Conservation (phyloP, 2,797 vertebrate genomes). For the Hypotaenidia philippensis region DNA sequence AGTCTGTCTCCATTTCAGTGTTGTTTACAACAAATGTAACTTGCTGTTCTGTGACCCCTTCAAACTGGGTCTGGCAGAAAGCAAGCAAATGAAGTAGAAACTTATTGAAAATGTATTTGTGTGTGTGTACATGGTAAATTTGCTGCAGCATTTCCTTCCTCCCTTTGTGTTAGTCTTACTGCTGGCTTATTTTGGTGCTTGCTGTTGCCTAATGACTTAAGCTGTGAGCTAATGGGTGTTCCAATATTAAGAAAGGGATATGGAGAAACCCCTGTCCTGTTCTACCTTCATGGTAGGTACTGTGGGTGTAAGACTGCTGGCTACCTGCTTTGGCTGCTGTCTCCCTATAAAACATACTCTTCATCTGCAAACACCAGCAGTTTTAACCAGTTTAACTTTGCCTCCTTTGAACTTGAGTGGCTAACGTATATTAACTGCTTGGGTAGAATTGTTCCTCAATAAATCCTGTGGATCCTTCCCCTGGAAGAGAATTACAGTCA, state of each 20-base stretch:
- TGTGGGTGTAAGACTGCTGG: background rate
- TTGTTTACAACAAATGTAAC: constrained; percentile 26
- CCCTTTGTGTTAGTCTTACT: background rate
- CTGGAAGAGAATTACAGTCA: background rate
- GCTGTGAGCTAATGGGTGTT: background rate
- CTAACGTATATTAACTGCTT: background rate
- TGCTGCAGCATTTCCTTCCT: constrained; percentile 22
- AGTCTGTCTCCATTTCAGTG: constrained; percentile 63
- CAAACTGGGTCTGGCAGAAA: constrained; percentile 1
- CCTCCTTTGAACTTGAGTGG: background rate
- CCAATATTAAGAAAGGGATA: background rate
- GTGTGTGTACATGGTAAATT: background rate
- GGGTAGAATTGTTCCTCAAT: background rate
- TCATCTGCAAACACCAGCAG: background rate
- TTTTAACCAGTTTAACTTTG: background rate
- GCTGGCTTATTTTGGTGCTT: constrained; percentile 11
- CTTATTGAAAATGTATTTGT: background rate
- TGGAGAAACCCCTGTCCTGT: background rate
- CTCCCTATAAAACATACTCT: background rate
- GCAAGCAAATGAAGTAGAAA: constrained; percentile 22
- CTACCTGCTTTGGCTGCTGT: background rate
- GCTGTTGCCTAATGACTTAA: background rate
- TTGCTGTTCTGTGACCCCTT: constrained; percentile 31
- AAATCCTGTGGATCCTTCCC: background rate
- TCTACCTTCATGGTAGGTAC: background rate